Evolutionary conservation across 2,113 vertebrate species (phyloP).

Genomic region (Ciconia maguari): DNA sequence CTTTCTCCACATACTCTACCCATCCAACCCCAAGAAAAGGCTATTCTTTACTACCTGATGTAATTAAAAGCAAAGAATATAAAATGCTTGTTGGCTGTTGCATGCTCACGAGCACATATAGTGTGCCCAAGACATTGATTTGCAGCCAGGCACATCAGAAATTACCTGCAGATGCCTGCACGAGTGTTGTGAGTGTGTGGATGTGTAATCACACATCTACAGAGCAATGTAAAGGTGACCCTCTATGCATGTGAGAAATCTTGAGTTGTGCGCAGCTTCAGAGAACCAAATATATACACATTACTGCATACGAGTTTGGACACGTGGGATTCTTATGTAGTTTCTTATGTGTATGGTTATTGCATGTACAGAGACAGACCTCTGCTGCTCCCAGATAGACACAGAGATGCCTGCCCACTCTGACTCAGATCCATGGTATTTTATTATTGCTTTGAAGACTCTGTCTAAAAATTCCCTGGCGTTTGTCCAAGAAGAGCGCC

Average conservation of each 20-base stretch:
- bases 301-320: fast-evolving
- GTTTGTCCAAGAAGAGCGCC: not conserved
- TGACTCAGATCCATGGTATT: not conserved
- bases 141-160: not conserved
- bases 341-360: not conserved
- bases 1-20: not conserved
- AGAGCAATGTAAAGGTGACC: not conserved
- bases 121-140: not conserved
- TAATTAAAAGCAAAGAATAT: not conserved
- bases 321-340: not conserved
- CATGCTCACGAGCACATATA: fast-evolving
- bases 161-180: not conserved
- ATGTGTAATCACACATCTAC: fast-evolving
- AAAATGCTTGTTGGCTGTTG: not conserved
- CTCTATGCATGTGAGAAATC: not conserved
- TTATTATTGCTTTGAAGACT: not conserved
- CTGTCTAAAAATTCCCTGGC: conserved; percentile 1
- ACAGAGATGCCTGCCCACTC: not conserved
- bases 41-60: not conserved
- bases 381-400: not conserved
- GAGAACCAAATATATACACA: fast-evolving
- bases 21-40: not conserved
- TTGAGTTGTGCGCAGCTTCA: not conserved
- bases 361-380: not conserved
- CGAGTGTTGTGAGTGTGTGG: not conserved